Percentiles rank a stretch among this genome's conserved stretches.
Conservation (phyloP, 2,113 vertebrate genomes). For the Ceyx cyanopectus region DNA sequence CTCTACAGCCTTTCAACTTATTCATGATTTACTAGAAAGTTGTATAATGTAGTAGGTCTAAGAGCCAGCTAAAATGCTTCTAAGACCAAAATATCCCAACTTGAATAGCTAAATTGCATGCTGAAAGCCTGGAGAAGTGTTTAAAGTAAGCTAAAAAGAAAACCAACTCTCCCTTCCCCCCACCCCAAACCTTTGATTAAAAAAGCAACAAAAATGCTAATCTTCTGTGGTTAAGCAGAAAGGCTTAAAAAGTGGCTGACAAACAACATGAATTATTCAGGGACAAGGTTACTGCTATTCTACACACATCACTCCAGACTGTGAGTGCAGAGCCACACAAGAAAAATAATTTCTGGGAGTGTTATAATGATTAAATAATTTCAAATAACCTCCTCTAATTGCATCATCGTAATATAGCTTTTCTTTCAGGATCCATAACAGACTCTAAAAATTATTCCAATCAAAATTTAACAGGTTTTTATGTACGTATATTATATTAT, state of each 20-base stretch:
- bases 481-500: too few species aligned
- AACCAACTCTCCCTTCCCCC: not conserved
- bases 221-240: conserved; percentile 71
- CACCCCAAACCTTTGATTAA: conserved; percentile 62
- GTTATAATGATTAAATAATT: not conserved
- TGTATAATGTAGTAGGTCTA: conserved; percentile 34
- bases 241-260: conserved; percentile 66
- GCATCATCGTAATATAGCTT: not conserved
- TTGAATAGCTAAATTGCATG: conserved; percentile 20
- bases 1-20: conserved; percentile 65
- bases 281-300: conserved; percentile 41
- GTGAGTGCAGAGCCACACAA: conserved; percentile 17
- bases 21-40: conserved; percentile 54
- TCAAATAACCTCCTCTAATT: conserved; percentile 7
- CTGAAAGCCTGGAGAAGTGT: conserved; percentile 57
- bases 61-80: conserved; percentile 54
- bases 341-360: conserved; percentile 41
- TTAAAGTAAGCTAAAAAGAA: conserved; percentile 66
- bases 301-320: conserved; percentile 34
- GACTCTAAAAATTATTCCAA: not conserved
- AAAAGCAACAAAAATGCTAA: conserved; percentile 69
- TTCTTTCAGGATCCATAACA: conserved; percentile 1
- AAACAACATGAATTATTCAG: conserved; percentile 80
- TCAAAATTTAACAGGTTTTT: not conserved
- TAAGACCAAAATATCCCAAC: conserved; percentile 9